Evolutionary conservation across 2,888 invertebrate genomes (phyloP).

Genomic region (Orthosia cruda): DNA sequence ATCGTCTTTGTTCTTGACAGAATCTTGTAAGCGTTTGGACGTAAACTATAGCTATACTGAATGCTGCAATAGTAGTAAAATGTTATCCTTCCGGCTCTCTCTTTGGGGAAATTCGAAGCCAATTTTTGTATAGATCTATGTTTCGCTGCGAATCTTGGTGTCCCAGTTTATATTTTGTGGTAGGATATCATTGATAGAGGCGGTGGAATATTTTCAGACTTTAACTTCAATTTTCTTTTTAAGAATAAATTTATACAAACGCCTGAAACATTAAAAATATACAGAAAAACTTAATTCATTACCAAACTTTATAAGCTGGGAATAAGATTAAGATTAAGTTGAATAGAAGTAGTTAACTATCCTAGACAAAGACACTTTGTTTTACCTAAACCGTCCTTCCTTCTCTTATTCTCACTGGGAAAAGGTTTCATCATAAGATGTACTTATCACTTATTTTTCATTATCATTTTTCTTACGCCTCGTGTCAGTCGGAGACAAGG

Average conservation of each 20-base stretch:
- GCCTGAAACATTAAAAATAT: neutral
- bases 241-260: neutral
- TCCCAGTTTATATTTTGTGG: slow-evolving; percentile 44
- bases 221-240: neutral
- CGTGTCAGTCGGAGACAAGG: slow-evolving; percentile 25
- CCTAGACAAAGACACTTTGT: neutral
- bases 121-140: slow-evolving; percentile 56
- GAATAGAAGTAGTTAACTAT: neutral
- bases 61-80: slow-evolving; percentile 57
- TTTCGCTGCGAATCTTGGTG: slow-evolving; percentile 47
- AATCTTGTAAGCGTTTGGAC: slow-evolving; percentile 42
- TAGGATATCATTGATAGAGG: slow-evolving; percentile 15
- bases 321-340: neutral
- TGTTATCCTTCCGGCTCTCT: slow-evolving; percentile 51
- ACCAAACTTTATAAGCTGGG: neutral
- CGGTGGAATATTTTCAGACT: slow-evolving; percentile 10
- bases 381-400: neutral
- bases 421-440: slow-evolving; percentile 25
- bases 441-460: slow-evolving; percentile 28
- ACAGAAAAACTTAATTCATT: slow-evolving; percentile 3
- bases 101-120: slow-evolving; percentile 64
- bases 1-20: slow-evolving; percentile 36
- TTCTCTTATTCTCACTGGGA: neutral
- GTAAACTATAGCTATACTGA: slow-evolving; percentile 49
- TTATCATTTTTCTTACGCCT: slow-evolving; percentile 39